These are phyloP conservation scores for Himalopsyche anomala DNA, from an alignment of 2,888 invertebrate species.

Conservation along the genomic window DNA sequence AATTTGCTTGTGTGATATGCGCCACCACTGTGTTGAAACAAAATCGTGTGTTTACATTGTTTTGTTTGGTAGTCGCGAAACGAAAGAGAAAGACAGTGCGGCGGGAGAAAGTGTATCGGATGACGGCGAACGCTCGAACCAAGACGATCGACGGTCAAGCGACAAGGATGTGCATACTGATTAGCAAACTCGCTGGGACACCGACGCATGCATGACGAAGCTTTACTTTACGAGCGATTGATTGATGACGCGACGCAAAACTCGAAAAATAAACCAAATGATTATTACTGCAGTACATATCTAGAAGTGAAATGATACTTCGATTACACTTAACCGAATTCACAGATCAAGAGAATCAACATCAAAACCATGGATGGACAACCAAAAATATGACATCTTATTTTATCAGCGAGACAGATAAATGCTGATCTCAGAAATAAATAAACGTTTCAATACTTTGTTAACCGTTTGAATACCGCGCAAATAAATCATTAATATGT, in stretches of 20 bases:
- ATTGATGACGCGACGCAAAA: neutral
- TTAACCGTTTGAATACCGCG: too few relatives aligned
- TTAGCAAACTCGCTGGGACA: constrained; percentile 28
- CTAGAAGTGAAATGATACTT: too few relatives aligned
- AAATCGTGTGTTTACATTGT: constrained; percentile 31
- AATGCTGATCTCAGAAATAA: too few relatives aligned
- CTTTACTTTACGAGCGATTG: neutral
- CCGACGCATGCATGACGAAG: constrained; percentile 5
- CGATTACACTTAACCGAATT: too few relatives aligned
- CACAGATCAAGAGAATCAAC: too few relatives aligned
- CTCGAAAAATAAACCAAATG: neutral
- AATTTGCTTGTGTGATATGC: neutral
- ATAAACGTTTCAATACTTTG: too few relatives aligned
- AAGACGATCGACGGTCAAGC: constrained; percentile 51
- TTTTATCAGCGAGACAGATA: too few relatives aligned
- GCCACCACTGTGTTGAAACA: neutral
- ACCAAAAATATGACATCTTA: too few relatives aligned
- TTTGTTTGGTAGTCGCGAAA: constrained; percentile 68
- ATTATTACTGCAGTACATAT: neutral
- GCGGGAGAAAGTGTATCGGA: constrained; percentile 61
- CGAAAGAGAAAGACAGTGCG: constrained; percentile 59
- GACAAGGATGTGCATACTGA: constrained; percentile 62
- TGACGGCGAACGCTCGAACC: constrained; percentile 56
- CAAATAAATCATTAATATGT: too few relatives aligned
- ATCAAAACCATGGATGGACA: too few relatives aligned